Evolutionary conservation across 2,888 invertebrate genomes (phyloP), one percentile per base, ranked within the genome.

Genomic region (Anthophora plumipes): DNA sequence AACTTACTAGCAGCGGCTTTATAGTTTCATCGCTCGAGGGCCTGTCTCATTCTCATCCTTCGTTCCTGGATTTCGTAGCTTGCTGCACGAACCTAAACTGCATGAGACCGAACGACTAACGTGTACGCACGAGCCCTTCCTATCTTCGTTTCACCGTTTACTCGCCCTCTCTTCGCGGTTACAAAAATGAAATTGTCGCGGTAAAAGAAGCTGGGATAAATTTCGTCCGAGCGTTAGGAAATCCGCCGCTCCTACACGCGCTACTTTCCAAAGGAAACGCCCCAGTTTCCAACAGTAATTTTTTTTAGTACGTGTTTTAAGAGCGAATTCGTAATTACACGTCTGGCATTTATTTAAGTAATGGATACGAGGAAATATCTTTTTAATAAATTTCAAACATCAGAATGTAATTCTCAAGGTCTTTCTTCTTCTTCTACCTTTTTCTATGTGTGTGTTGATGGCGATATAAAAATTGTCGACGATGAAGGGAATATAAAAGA

Each of bases 1-100:
- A 92, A 91, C 91, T 91, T 91, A 89, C 89, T 86, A 88, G 88
- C 88, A 90, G 90, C 90, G 88, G 90, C 88, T 92, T 92, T 91
- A 91, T 90, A 90, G 90, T 92, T 92, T 90, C 90, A 90, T 91
- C 90, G 90, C 89, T 87, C 82, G 77, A 74, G 85, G 89, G 84
- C n/a, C 43, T 12, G 67, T 80, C 64, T 79, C 78, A 59, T 64
- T 80, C 72, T 57, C 77, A 61, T 80, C 31, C 70, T 31, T 73
- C 63, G 48, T 72, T 66, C 54, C 41, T 54, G n/a, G 50, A 57
- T 59, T 66, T 61, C 46, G 48, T 77, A 14, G 60, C 54, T 50
- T 22, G 22, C 17, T 25, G n/a, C 17, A 25, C 17, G 25, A 61
- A 48, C 14, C 57, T 20, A 46, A 31, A 57, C 55, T 37, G 14